Percentiles rank a stretch among this genome's conserved stretches.
Evolutionary conservation across 2,113 vertebrate species (phyloP).

Genomic region (Ariopsis seemanni): DNA sequence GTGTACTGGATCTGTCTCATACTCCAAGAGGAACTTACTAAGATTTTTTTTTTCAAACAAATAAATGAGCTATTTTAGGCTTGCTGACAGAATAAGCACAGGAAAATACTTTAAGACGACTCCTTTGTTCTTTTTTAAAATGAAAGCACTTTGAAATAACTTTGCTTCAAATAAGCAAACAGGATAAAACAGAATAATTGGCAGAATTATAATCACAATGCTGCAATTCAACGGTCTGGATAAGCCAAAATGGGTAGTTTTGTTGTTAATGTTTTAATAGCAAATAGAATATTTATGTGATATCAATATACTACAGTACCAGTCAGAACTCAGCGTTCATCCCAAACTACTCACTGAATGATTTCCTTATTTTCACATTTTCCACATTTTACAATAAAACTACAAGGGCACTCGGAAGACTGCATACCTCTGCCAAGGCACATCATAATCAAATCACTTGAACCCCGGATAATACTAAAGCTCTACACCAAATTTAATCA

Average conservation of each 20-base stretch:
- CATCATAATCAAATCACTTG: too few species aligned
- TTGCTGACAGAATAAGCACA: slow-evolving; percentile 74
- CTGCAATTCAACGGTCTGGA: background rate
- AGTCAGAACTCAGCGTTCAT: background rate
- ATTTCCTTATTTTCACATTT: background rate
- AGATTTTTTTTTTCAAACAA: slow-evolving; percentile 64
- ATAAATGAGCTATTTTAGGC: slow-evolving; percentile 64
- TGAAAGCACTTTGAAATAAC: background rate
- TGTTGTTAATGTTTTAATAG: background rate
- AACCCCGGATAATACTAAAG: too few species aligned
- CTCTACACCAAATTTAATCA: too few species aligned
- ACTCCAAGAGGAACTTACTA: slow-evolving; percentile 61
- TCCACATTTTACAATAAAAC: background rate
- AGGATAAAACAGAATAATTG: slow-evolving; percentile 8
- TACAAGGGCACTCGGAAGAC: too few species aligned
- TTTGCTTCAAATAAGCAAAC: slow-evolving; percentile 6
- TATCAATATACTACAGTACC: background rate
- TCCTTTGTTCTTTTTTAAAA: slow-evolving; percentile 14
- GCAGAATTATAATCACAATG: background rate
- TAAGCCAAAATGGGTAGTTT: background rate
- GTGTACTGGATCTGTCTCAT: slow-evolving; percentile 62
- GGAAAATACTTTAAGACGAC: slow-evolving; percentile 32
- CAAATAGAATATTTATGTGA: background rate
- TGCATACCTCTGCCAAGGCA: too few species aligned
- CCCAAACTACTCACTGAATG: background rate